Evolutionary conservation across 2,113 vertebrate genomes (phyloP), one percentile per base, ranked within the genome.

Genomic region (Pandion haliaetus): DNA sequence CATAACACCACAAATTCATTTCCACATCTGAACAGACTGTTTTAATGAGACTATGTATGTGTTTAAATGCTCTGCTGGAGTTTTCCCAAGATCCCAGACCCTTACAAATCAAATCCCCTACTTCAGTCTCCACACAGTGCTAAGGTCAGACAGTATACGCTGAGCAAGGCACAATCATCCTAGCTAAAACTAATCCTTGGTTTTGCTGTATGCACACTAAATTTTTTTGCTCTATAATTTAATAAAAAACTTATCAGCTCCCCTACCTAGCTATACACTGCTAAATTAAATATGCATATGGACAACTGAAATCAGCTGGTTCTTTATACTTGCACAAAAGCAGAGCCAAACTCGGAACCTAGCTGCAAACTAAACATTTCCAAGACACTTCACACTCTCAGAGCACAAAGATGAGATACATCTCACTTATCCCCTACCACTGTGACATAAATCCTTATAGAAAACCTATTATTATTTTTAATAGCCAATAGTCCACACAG

Each of bases 281-380:
- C 54, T 45, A n/a, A 57, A 69, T 45, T 47, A 65, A 71, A 66
- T 11, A 62, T 8, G 34, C 18, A 11, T 5, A 29, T 1, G 15
- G 36, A 58, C 34, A 59, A 59, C 3, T 5, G 40, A 23, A 28
- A 72, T 45, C 17, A 25, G 16, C 40, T 19, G 28, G 12, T 9
- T 44, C 21, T 26, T 16, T 8, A 3, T 1, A 15, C 31, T 17
- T 4, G 15, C 29, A 23, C 0, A 0, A 24, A 12, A 24, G 38
- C n/a, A 16, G 62, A 73, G 69, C 12, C 32, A 26, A 78, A 59
- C 7, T 13, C 0, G 7, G 62, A 49, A 44, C 26, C 8, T 14
- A 4, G 23, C 16, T 7, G 29, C 34, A 49, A 72, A 17, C 17
- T 1, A 2, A 29, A 12, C 12, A 1, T 26, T 78, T 38, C 28